Evolutionary conservation across 2,113 vertebrate genomes (phyloP).

Genomic region (Perccottus glenii): DNA sequence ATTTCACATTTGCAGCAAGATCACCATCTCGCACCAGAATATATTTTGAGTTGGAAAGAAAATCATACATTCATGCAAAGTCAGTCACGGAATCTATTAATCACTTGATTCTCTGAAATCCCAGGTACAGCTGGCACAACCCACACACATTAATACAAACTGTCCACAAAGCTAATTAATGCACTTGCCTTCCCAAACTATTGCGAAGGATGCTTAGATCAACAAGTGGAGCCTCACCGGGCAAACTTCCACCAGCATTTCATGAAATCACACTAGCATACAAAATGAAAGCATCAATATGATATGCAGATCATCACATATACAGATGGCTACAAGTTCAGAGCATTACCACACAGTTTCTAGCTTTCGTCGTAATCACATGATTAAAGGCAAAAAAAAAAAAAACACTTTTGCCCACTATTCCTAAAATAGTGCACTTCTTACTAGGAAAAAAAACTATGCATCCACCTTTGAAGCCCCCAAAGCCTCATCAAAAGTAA

Average conservation of each 20-base stretch:
- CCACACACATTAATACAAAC: neutral
- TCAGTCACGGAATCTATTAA: neutral
- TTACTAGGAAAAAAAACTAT: neutral
- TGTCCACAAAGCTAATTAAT: neutral
- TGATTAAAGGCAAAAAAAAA: too few species aligned
- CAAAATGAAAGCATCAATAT: neutral
- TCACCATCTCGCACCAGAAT: slow-evolving; percentile 48
- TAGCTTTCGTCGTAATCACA: too few species aligned
- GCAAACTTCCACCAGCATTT: neutral
- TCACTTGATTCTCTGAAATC: neutral
- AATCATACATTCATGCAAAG: neutral
- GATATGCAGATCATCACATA: too few species aligned
- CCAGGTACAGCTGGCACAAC: neutral
- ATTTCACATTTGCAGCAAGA: slow-evolving; percentile 60
- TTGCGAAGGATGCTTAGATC: neutral
- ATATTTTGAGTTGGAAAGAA: slow-evolving; percentile 20
- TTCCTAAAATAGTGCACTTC: neutral
- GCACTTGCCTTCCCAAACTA: neutral
- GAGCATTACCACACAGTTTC: too few species aligned
- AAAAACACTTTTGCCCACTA: neutral
- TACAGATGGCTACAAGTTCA: too few species aligned
- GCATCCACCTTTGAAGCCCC: neutral
- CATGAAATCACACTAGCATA: neutral
- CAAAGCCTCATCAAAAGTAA: neutral
- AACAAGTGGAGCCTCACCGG: neutral